A percentile compares a stretch with the other conserved stretches of the same genome.
These are phyloP conservation scores for Rhagoletis zephyria DNA, from an alignment of 1,140 invertebrate species.

Conservation along the genomic window DNA sequence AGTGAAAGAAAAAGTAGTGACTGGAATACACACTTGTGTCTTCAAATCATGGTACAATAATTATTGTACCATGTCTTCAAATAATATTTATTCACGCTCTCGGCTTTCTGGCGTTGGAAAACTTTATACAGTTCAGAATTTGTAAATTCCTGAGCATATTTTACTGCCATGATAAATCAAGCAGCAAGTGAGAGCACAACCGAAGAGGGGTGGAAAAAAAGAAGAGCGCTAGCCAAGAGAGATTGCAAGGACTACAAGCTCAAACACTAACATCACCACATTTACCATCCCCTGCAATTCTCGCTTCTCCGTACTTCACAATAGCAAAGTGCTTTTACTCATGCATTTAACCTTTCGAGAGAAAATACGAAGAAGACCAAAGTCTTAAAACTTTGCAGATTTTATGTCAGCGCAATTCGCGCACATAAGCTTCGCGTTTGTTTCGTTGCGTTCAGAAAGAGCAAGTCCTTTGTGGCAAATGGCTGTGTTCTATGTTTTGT, in stretches of 20 bases:
- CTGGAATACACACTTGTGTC: not conserved
- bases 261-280: not conserved
- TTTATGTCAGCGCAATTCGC: slow-evolving; percentile 53
- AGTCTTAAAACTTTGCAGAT: slow-evolving; percentile 51
- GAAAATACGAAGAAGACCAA: not conserved
- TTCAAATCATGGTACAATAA: not conserved
- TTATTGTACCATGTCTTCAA: too few relatives aligned
- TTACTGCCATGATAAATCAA: not conserved
- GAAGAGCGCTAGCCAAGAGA: not conserved
- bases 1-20: not conserved
- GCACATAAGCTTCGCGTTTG: slow-evolving; percentile 57
- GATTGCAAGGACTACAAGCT: not conserved
- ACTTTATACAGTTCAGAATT: not conserved
- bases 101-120: not conserved
- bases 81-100: not conserved
- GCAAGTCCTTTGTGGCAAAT: slow-evolving; percentile 72
- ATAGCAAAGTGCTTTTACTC: slow-evolving; percentile 26
- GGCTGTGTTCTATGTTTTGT: slow-evolving; percentile 65
- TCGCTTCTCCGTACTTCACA: not conserved
- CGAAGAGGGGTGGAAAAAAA: not conserved
- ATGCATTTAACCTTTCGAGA: not conserved
- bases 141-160: not conserved
- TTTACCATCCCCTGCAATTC: not conserved
- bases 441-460: slow-evolving; percentile 64
- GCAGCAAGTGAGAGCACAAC: not conserved